These are phyloP conservation scores for Zophobas atratus DNA, from an alignment of 1,140 invertebrate species.

Conservation along the genomic window DNA sequence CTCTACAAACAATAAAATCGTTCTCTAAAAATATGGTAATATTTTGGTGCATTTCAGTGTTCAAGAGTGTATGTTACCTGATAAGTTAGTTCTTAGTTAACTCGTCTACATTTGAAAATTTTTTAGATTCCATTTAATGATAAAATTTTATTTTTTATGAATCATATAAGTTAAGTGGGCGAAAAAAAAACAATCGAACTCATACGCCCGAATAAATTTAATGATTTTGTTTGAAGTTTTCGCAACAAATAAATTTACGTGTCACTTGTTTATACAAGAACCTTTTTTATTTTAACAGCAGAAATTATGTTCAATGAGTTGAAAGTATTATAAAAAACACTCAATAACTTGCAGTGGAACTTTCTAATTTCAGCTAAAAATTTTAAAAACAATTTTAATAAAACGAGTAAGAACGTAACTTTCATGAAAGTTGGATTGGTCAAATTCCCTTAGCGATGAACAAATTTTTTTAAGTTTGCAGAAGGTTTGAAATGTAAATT, in stretches of 20 bases:
- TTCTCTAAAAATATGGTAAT: too few relatives aligned
- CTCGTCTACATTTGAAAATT: constrained; percentile 1
- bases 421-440: constrained; percentile 31
- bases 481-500: constrained; percentile 24
- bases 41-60: constrained; percentile 25
- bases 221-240: too few relatives aligned
- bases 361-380: constrained; percentile 41
- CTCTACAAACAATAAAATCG: too few relatives aligned
- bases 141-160: too few relatives aligned
- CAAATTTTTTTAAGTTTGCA: constrained; percentile 18
- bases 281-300: background rate
- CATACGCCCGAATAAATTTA: too few relatives aligned
- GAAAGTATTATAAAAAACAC: constrained; percentile 4
- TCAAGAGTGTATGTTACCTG: constrained; percentile 23
- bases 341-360: constrained; percentile 33
- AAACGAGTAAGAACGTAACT: constrained; percentile 20
- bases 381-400: constrained; percentile 41
- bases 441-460: constrained; percentile 31
- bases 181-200: too few relatives aligned
- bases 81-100: background rate
- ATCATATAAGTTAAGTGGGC: too few relatives aligned
- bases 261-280: background rate
- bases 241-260: background rate
- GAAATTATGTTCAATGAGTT: constrained; percentile 5
- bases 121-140: background rate